Evolutionary conservation across 2,888 invertebrate genomes (phyloP).

Genomic region (Heliconius aoede): DNA sequence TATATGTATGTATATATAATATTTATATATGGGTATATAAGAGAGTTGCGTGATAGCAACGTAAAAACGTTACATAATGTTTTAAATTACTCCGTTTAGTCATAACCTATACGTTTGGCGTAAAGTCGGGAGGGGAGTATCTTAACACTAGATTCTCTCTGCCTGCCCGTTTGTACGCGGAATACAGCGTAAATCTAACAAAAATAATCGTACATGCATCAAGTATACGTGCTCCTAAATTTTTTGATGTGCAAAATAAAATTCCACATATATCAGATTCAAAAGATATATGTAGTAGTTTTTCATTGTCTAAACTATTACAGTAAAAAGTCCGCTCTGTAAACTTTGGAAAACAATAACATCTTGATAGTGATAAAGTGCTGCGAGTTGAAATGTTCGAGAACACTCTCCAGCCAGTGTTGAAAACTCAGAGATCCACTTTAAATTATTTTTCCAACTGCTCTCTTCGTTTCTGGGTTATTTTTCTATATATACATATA

Average conservation of each 20-base stretch:
- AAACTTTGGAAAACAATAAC: constrained; percentile 36
- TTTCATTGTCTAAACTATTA: constrained; percentile 23
- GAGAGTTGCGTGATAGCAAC: no score
- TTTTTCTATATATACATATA: not conserved
- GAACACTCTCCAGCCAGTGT: constrained; percentile 6
- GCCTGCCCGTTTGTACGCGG: no score
- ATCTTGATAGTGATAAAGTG: constrained; percentile 37
- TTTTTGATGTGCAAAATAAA: constrained; percentile 18
- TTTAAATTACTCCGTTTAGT: no score
- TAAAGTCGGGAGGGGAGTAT: no score
- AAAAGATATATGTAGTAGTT: constrained; percentile 18
- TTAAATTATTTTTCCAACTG: constrained; percentile 20
- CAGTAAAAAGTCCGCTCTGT: constrained; percentile 30
- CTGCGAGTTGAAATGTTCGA: constrained; percentile 22
- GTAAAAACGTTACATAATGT: no score
- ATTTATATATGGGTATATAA: no score
- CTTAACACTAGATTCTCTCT: not conserved
- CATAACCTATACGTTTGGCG: no score
- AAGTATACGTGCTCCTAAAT: no score
- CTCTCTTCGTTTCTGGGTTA: not conserved
- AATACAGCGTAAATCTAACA: no score
- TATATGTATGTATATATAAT: no score
- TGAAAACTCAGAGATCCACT: constrained; percentile 26
- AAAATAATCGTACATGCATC: no score
- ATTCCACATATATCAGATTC: not conserved